These are phyloP conservation scores for Netelia fuscicornis DNA, from an alignment of 2,888 invertebrate genomes.

Conservation along the genomic window DNA sequence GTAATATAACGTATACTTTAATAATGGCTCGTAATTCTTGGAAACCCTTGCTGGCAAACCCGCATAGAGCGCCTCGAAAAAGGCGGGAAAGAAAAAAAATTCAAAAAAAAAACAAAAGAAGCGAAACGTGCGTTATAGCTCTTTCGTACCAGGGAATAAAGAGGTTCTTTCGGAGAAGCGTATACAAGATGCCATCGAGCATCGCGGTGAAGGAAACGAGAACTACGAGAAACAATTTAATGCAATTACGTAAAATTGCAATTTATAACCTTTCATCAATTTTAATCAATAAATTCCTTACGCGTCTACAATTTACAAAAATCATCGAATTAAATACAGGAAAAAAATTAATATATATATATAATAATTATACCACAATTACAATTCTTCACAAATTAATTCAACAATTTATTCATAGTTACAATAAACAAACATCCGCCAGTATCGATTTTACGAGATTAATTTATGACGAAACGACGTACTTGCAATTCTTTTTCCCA, in stretches of 20 bases:
- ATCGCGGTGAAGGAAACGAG: not conserved
- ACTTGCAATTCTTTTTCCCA: too few species aligned
- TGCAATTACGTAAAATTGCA: not conserved
- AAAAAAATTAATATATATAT: too few species aligned
- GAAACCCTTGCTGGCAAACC: conserved; percentile 56
- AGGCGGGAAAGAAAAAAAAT: not conserved
- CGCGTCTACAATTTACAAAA: too few species aligned
- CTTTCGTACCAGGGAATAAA: conserved; percentile 23
- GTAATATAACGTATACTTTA: conserved; percentile 66
- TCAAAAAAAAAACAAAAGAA: conserved; percentile 1
- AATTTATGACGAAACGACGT: too few species aligned
- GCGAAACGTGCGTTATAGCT: not conserved
- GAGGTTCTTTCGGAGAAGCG: conserved; percentile 15
- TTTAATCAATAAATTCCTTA: too few species aligned
- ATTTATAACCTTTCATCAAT: too few species aligned
- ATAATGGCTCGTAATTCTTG: conserved; percentile 64
- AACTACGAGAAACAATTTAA: conserved; percentile 12
- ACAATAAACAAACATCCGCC: too few species aligned
- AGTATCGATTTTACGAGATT: too few species aligned
- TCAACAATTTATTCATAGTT: too few species aligned
- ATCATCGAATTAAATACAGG: too few species aligned
- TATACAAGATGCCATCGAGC: not conserved
- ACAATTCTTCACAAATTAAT: too few species aligned
- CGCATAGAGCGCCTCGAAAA: conserved; percentile 28
- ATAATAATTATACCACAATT: too few species aligned